phyloP scores from a whole-genome alignment of 2,888 invertebrate species.

The Acanthosepion pharaonis region DNA sequence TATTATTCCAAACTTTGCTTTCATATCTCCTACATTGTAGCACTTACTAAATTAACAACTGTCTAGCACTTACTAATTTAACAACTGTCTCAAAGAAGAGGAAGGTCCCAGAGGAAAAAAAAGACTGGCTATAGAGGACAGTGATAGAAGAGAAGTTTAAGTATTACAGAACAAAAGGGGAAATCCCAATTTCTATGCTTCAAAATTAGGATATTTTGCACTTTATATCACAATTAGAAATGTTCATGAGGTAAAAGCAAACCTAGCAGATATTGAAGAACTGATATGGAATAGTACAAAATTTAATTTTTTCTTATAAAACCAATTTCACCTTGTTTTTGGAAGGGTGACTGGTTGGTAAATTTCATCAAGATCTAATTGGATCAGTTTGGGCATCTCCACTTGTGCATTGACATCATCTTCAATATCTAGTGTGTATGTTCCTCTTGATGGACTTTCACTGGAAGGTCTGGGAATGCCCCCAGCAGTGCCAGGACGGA shows the following conservation, averaged over 20 bases:
- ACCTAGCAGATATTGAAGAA: too few species aligned
- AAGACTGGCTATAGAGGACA: background rate
- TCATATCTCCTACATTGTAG: too few species aligned
- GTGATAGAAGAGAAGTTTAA: background rate
- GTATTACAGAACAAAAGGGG: background rate
- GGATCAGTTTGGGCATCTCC: slow-evolving; percentile 65
- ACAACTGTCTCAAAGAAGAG: background rate
- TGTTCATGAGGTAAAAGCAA: too few species aligned
- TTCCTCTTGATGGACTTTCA: slow-evolving; percentile 78
- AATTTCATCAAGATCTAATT: slow-evolving; percentile 61
- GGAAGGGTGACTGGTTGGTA: slow-evolving; percentile 62
- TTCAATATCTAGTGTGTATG: slow-evolving; percentile 83
- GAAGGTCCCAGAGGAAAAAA: background rate
- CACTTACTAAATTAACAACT: too few species aligned
- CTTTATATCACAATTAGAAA: too few species aligned
- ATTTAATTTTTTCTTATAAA: too few species aligned
- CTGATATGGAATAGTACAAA: too few species aligned
- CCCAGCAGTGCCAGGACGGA: slow-evolving; percentile 55
- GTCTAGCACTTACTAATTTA: too few species aligned
- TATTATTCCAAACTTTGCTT: too few species aligned
- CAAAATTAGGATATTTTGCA: too few species aligned
- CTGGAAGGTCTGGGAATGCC: slow-evolving; percentile 62
- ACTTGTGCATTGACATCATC: slow-evolving; percentile 68
- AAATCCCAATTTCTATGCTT: background rate
- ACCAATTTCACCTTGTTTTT: slow-evolving; percentile 59